Evolutionary conservation across 35 echinoderm and acorn worm species (phyloP), one percentile per base, ranked within the genome.

Genomic region (Diadema setosum): DNA sequence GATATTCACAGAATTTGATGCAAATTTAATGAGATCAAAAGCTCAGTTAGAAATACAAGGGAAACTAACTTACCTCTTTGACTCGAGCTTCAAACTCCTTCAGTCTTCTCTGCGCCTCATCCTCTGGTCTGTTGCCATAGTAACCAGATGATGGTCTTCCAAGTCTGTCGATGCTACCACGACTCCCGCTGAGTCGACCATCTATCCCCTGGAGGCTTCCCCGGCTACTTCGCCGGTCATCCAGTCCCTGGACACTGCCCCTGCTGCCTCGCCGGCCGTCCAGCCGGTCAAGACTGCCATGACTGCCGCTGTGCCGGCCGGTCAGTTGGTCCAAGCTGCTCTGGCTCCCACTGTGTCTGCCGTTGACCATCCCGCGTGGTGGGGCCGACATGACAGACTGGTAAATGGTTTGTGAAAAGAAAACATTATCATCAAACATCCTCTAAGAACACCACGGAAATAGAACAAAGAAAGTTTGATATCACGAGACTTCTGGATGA

Each of bases 61-160:
- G n/a, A n/a, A n/a, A n/a, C n/a, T n/a, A n/a, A n/a, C 94, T 90
- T 74, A 97, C 94, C 94, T 93, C 59, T 39, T 90, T 86, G 5
- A 93, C 91, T 70, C 86, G 48, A 30, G 39, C 81, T 70, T 97
- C 91, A 93, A 93, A 97, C 6, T 97, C 91, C 39, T 89, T 59
- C 14, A 97, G 59, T 36, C 63, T 31, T 82, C 56, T 92, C 58
- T 76, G 25, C 48, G 94, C 94, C 35, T 91, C 94, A 80, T 96
- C 85, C 78, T 97, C 91, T 41, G 87, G 24, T 8, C 41, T 70
- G 60, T 40, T 64, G 40, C 84, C 84, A 75, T 87, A 35, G 61
- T 42, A 45, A 75, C 24, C 43, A 87, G 84, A 58, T 85, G 83
- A 39, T 61, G 48, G 14, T 34, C 52, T 14, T 27, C 32, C 36